A percentile compares a stretch with the other conserved stretches of the same genome.
These are phyloP conservation scores for Limonius californicus DNA, from an alignment of 1,140 invertebrate genomes.

Conservation along the genomic window DNA sequence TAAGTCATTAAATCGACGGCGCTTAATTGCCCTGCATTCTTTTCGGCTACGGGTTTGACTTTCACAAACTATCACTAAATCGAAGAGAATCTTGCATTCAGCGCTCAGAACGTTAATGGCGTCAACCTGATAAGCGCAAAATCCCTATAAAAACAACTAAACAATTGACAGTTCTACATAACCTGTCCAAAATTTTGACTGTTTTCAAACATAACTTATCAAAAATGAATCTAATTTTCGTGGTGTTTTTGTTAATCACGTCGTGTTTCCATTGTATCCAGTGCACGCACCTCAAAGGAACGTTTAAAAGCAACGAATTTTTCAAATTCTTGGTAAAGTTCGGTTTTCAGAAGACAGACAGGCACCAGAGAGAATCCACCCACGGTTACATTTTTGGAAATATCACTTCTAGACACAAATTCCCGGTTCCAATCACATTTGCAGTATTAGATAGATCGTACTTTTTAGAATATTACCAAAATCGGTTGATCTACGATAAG, in stretches of 20 bases:
- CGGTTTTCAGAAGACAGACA: slow-evolving; percentile 94
- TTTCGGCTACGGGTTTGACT: too few species aligned
- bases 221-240: slow-evolving; percentile 30
- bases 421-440: slow-evolving; percentile 70
- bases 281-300: slow-evolving; percentile 58
- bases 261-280: slow-evolving; percentile 28
- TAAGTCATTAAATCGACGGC: too few species aligned
- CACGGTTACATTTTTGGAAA: slow-evolving; percentile 95
- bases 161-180: slow-evolving; percentile 10
- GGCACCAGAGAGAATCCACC: slow-evolving; percentile 71
- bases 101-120: too few species aligned
- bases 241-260: slow-evolving; percentile 28
- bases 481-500: slow-evolving; percentile 59
- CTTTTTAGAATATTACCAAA: slow-evolving; percentile 87
- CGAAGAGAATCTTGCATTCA: too few species aligned
- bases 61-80: too few species aligned
- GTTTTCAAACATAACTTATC: slow-evolving; percentile 38
- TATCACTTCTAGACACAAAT: slow-evolving; percentile 68
- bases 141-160: background rate
- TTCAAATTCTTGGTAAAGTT: slow-evolving; percentile 93
- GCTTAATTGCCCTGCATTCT: too few species aligned
- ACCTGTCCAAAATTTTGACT: slow-evolving; percentile 29
- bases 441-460: slow-evolving; percentile 82
- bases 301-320: slow-evolving; percentile 69
- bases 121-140: background rate